phyloP scores from a whole-genome alignment of 1,140 invertebrate species.

The Condylostylus longicornis region DNA sequence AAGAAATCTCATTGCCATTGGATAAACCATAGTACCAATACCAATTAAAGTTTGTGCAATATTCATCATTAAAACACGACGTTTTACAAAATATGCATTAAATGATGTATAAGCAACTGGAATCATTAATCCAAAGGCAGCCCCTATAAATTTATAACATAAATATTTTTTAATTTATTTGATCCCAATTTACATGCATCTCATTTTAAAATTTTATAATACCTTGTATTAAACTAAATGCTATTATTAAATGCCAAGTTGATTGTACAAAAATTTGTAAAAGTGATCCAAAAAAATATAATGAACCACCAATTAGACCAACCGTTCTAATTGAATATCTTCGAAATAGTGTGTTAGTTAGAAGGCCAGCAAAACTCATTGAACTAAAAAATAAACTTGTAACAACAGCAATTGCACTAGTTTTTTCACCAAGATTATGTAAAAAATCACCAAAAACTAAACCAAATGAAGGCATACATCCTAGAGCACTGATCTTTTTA shows the following conservation, averaged over 20 bases:
- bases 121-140: conserved; percentile 41
- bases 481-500: conserved; percentile 36
- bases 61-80: conserved; percentile 42
- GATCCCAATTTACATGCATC: neutral
- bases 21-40: conserved; percentile 39
- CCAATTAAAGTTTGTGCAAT: conserved; percentile 42
- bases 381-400: conserved; percentile 44
- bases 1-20: conserved; percentile 35
- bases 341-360: conserved; percentile 38
- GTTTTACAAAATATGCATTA: conserved; percentile 42
- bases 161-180: conserved; percentile 1
- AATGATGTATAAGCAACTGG: conserved; percentile 40
- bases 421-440: conserved; percentile 39
- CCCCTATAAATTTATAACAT: conserved; percentile 13
- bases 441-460: conserved; percentile 49
- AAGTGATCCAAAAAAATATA: conserved; percentile 37
- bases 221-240: conserved; percentile 42
- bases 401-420: conserved; percentile 40
- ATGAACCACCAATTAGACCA: conserved; percentile 37
- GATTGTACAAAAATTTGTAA: conserved; percentile 38
- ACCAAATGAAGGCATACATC: conserved; percentile 44
- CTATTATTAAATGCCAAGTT: conserved; percentile 35
- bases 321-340: conserved; percentile 37
- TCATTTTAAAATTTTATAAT: no score
- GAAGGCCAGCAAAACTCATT: conserved; percentile 40